Base-by-base conservation (phyloP, 2,888 invertebrate species). In the Eulithis testata region DNA sequence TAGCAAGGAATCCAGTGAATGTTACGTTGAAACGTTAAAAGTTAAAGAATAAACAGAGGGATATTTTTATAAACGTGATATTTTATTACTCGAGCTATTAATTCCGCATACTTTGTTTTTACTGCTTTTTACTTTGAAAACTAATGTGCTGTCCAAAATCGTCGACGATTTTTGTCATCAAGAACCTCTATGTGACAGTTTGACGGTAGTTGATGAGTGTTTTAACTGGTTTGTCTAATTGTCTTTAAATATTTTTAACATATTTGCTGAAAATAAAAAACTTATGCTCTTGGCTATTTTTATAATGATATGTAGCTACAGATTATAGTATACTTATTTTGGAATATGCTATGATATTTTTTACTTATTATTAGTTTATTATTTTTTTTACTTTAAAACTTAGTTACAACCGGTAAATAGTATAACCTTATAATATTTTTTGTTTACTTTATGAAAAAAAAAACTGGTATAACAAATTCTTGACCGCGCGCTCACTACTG, bases 1-100 rank as follows among this genome's bases (percentile, higher is more conserved):
- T 73, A 73, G 76, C 79, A 70, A 71, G 70, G 65, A 71, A 73
- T 77, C 75, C 71, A 63, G 64, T 68, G 67, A 79, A 78, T 74
- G 72, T 70, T 65, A 70, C 60, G 68, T 61, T 72, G 56, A 68
- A 68, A 69, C 70, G 63, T 64, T 61, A 69, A 74, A 60, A 47
- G 40, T 50, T 61, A 58, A 54, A 65, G 54, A 54, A 59, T 53
- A 62, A 66, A 66, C 66, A 66, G 66, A 49, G 55, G 52, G 56
- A n/a, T 66, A 66, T 66, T 60, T 56, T 55, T 11, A 55, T 47
- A 53, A 52, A 60, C 51, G 60, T 63, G 36, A 49, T 44, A 43
- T 59, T 62, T 66, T 60, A 66, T 56, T 14, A 63, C 66, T 36
- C 21, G 1, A 54, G 43, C 60, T 63, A 56, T 53, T 66, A 62